Evolutionary conservation across 2,113 vertebrate genomes (phyloP), one percentile per base, ranked within the genome.

Genomic region (Hypocryptadius cinnamomeus): DNA sequence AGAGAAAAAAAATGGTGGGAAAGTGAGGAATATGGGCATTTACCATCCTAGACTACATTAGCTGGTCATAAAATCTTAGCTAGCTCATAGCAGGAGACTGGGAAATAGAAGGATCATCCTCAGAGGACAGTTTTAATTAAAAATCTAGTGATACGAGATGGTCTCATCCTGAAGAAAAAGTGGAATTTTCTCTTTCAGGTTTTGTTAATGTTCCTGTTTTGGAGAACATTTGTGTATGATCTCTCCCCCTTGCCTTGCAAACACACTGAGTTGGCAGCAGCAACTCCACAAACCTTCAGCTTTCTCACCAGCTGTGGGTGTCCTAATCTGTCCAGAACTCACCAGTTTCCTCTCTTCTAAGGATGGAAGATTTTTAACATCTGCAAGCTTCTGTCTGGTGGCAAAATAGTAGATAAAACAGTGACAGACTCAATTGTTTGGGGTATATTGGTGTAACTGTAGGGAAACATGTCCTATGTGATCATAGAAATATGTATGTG

Each of bases 1-100:
- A 94, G 70, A 63, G 54, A 90, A 85, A 81, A 69, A 40, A 84
- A 80, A 69, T 85, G 63, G 60, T 96, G 78, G 81, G 90, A 85
- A 88, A 94, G 45, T n/a, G 56, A 85, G 56, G 78, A 79, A 87
- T 35, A 44, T 74, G 78, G 69, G 70, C 65, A 91, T 83, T 95
- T 93, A 45, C 91, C 60, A 90, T 79, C 84, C 72, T 87, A 86
- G 54, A 51, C 39, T 64, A 48, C 50, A 65, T 90, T 50, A 80
- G 30, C 28, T 90, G 76, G 40, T 74, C 85, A 53, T 90, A 85
- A 90, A 96, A 78, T 40, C 76, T 54, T 57, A 63, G 8, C 30
- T 90, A 60, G 51, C 35, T 82, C 65, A 30, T 40, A 83, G 23
- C 8, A 63, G 76, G 37, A 90, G 76, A 71, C 56, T 83, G 51